Percentiles rank a stretch among this genome's conserved stretches.
Evolutionary conservation across 2,888 invertebrate genomes (phyloP).

Genomic region (Thecophora atra): DNA sequence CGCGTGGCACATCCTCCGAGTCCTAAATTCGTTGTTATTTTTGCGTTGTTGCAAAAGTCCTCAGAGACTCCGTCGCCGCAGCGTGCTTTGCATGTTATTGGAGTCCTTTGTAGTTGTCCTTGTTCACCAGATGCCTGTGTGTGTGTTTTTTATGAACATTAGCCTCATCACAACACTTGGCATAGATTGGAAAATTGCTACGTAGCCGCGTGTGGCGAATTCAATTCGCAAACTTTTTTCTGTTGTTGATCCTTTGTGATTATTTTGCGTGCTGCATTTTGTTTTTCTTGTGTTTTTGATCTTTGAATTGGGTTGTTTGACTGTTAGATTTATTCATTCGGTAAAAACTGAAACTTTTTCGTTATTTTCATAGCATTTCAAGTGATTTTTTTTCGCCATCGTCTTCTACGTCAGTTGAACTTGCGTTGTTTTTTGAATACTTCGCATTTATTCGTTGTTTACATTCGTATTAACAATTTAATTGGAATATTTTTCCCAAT

Average conservation of each 20-base stretch:
- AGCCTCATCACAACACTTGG: constrained; percentile 51
- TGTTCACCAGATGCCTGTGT: not conserved
- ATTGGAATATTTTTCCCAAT: no score
- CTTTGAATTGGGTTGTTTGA: constrained; percentile 7
- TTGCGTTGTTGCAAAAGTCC: constrained; percentile 32
- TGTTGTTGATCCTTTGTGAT: constrained; percentile 46
- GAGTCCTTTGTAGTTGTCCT: constrained; percentile 6
- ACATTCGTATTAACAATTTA: no score
- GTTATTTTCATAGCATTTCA: not conserved
- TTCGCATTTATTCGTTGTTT: not conserved
- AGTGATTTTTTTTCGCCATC: not conserved
- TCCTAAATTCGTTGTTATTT: constrained; percentile 21
- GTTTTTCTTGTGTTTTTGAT: constrained; percentile 1
- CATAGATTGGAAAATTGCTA: constrained; percentile 48
- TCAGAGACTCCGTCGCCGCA: constrained; percentile 38
- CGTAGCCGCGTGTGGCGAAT: constrained; percentile 61
- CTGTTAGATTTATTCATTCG: not conserved
- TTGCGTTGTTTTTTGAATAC: not conserved
- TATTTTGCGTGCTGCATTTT: constrained; percentile 30
- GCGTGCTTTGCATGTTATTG: constrained; percentile 39
- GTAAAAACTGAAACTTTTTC: not conserved
- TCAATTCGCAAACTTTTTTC: constrained; percentile 58
- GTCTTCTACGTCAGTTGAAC: no score
- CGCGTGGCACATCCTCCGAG: constrained; percentile 28
- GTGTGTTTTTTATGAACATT: constrained; percentile 48